Conservation (phyloP, 2,888 invertebrate species). For the Chrysolina oricalcia region DNA sequence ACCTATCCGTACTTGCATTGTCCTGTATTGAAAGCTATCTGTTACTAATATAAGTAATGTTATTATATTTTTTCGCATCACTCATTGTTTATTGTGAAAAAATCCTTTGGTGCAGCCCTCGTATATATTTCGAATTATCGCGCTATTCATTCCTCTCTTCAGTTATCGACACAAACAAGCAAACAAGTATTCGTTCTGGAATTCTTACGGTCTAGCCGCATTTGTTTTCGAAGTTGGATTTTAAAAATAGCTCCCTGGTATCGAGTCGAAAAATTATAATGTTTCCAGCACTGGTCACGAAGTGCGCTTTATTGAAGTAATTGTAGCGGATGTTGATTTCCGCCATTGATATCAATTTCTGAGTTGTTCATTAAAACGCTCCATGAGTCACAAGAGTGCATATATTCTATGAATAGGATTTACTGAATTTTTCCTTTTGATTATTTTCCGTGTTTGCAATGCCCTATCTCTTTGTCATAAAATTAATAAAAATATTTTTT, state of each 20-base stretch:
- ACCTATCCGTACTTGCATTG: too few species aligned
- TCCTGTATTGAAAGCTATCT: too few species aligned
- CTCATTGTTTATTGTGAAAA: too few species aligned
- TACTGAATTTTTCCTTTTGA: too few species aligned
- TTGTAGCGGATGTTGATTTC: constrained; percentile 37
- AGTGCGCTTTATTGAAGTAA: not conserved
- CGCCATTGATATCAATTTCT: constrained; percentile 17
- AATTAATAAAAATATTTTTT: too few species aligned
- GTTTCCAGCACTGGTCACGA: not conserved
- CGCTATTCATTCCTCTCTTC: too few species aligned
- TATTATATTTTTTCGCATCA: too few species aligned
- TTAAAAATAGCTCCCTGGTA: constrained; percentile 6
- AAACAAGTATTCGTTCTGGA: constrained; percentile 6
- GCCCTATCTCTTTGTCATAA: too few species aligned
- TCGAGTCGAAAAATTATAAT: constrained; percentile 7
- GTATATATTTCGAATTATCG: too few species aligned
- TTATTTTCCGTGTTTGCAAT: too few species aligned
- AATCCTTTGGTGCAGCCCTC: too few species aligned
- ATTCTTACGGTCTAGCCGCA: not conserved
- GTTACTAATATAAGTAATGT: too few species aligned
- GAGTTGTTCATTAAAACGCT: not conserved
- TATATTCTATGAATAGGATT: not conserved
- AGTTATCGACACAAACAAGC: constrained; percentile 6
- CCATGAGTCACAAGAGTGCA: not conserved
- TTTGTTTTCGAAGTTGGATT: not conserved